Base-by-base conservation (phyloP, 2,797 vertebrate genomes). In the Gobionotothen gibberifrons region DNA sequence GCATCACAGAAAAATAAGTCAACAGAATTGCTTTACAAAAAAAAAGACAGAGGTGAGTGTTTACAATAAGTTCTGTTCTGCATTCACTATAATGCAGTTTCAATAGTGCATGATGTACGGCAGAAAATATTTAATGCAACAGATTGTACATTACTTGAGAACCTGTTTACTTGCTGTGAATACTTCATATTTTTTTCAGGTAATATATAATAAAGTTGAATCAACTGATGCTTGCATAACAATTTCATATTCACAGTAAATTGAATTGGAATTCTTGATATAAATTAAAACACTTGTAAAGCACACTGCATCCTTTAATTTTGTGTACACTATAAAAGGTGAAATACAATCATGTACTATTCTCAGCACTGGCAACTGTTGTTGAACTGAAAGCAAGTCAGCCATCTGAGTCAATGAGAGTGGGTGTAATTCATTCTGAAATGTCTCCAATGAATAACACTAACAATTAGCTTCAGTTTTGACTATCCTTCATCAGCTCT, bases 281-380 rank as follows among this genome's bases (percentile, higher is more conserved):
- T 58, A 75, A 92, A 89, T 91, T 85, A 91, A 93, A 61, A 54
- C 46, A 47, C 72, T 88, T 70, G 42, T 76, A 72, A 73, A 77
- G 42, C 72, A 55, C 53, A 73, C 6, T 32, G 32, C 5, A 52
- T 59, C 14, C 17, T 39, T 43, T 1, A 26, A 11, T 58, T 47
- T 47, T 1, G 58, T 51, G 40, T 12, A 22, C 47, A 3, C 11
- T 5, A 26, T 26, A 26, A 26, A 26, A 26, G 14, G 19, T 47
- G 22, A 10, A 19, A 62, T 61, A 29, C 13, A 4, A 13, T 9
- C 12, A n/a, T 44, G 14, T 54, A 6, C 21, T 46, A 17, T 15
- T 3, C 11, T 44, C 19, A 19, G 47, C 17, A 44, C 16, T 4
- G 49, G 17, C 42, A 55, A 46, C 53, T 71, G 76, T 60, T 73